Evolutionary conservation across 2,888 invertebrate species (phyloP).

Genomic region (Drosophila borealis): DNA sequence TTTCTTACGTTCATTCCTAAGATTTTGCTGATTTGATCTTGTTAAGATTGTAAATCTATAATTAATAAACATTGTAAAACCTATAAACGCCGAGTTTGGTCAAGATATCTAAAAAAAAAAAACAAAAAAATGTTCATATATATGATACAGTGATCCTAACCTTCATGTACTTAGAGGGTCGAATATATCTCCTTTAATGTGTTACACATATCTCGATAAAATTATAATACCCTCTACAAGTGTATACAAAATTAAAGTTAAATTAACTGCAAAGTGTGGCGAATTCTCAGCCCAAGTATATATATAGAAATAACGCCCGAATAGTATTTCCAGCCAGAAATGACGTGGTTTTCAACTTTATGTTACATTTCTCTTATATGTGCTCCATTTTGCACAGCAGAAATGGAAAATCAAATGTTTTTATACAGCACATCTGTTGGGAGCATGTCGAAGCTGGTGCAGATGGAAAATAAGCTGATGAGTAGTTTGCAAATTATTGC

Average conservation of each 20-base stretch:
- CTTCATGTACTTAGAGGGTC: no score
- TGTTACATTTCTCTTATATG: background rate
- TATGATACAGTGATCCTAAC: no score
- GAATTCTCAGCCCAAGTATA: background rate
- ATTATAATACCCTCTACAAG: no score
- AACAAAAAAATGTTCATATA: no score
- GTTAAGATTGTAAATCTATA: no score
- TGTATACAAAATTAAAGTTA: background rate
- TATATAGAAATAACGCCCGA: background rate
- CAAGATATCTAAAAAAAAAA: no score
- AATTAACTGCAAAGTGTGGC: background rate
- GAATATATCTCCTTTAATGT: no score
- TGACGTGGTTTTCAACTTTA: constrained; percentile 28
- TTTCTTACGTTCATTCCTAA: no score
- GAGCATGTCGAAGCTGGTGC: constrained; percentile 28
- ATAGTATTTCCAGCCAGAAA: background rate
- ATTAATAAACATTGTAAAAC: no score
- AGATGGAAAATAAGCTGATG: constrained; percentile 34
- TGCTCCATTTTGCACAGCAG: background rate
- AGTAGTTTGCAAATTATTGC: constrained; percentile 7
- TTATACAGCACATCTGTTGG: constrained; percentile 34
- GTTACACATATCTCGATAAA: no score
- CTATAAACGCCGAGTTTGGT: no score
- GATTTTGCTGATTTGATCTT: no score
- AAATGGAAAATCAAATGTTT: background rate